Conservation (phyloP, 2,113 vertebrate genomes). For the Mastomys coucha region DNA sequence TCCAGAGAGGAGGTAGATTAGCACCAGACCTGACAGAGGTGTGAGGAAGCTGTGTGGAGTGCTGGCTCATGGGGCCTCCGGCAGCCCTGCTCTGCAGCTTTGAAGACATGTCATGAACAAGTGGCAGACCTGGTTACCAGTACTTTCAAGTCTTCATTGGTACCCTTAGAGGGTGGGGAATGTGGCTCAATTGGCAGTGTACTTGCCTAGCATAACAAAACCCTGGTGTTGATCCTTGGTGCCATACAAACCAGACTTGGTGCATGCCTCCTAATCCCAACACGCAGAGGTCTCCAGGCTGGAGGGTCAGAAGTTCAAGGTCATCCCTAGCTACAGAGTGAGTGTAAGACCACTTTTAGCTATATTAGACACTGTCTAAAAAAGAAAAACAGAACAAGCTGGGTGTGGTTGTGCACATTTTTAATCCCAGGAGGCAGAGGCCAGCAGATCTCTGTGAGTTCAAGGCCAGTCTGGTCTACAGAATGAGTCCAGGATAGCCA, state of each 20-base stretch:
- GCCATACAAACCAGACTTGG: neutral
- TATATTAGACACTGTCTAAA: neutral
- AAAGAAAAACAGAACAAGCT: neutral
- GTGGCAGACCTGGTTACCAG: neutral
- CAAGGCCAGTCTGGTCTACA: too few species aligned
- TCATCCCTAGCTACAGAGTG: neutral
- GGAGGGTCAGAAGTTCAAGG: neutral
- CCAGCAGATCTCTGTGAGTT: too few species aligned
- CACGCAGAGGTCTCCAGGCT: neutral
- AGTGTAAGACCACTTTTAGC: neutral
- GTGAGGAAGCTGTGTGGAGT: neutral
- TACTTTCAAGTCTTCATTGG: neutral
- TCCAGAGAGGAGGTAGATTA: neutral
- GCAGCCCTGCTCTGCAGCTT: neutral
- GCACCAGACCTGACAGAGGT: too few species aligned
- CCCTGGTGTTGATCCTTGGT: neutral
- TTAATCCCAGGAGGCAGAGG: too few species aligned
- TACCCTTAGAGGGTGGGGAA: rapidly evolving
- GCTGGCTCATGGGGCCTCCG: neutral
- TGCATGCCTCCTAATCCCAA: neutral
- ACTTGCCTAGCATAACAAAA: neutral
- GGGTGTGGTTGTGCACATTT: too few species aligned
- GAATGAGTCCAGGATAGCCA: too few species aligned
- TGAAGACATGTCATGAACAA: too few species aligned
- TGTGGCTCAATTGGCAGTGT: neutral